Percentiles rank a stretch among this genome's conserved stretches.
phyloP scores from a whole-genome alignment of 2,797 vertebrate genomes.

The Trachurus trachurus region DNA sequence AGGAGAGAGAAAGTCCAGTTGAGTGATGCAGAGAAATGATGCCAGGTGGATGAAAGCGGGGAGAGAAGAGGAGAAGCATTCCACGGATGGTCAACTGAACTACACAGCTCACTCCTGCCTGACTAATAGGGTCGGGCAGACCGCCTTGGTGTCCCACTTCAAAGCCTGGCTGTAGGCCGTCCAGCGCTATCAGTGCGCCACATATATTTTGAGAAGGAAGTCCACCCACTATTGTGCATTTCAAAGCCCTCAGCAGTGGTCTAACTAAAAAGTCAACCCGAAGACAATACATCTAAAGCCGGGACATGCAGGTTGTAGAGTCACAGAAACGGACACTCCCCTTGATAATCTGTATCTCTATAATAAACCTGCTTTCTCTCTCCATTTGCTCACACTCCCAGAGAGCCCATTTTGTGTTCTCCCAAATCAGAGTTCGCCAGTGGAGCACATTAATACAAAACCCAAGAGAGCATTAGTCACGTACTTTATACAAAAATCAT shows the following conservation, averaged over 20 bases:
- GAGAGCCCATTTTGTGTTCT: slow-evolving; percentile 56
- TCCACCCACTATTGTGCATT: slow-evolving; percentile 76
- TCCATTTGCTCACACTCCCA: slow-evolving; percentile 49
- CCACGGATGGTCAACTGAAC: slow-evolving; percentile 43
- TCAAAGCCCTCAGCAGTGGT: slow-evolving; percentile 62
- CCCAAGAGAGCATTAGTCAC: slow-evolving; percentile 64
- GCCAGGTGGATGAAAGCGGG: slow-evolving; percentile 29
- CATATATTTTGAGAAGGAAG: slow-evolving; percentile 77
- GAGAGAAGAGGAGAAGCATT: slow-evolving; percentile 15
- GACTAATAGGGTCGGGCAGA: slow-evolving; percentile 39
- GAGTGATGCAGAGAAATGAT: slow-evolving; percentile 49
- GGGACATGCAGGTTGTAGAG: slow-evolving; percentile 46
- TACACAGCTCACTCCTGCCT: slow-evolving; percentile 45
- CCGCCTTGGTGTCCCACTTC: slow-evolving; percentile 65
- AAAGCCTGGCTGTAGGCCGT: slow-evolving; percentile 68
- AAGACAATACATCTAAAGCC: slow-evolving; percentile 81
- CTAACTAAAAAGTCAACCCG: slow-evolving; percentile 54
- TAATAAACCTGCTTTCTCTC: slow-evolving; percentile 54
- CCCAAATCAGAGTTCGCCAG: slow-evolving; percentile 64
- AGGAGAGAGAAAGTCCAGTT: slow-evolving; percentile 46
- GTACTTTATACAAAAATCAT: slow-evolving; percentile 62
- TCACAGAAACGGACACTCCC: slow-evolving; percentile 49
- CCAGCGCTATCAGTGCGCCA: slow-evolving; percentile 47
- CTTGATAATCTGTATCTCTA: slow-evolving; percentile 65
- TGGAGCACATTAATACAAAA: slow-evolving; percentile 62